Base-by-base conservation (phyloP, 2,113 vertebrate species). In the Peromyscus leucopus region DNA sequence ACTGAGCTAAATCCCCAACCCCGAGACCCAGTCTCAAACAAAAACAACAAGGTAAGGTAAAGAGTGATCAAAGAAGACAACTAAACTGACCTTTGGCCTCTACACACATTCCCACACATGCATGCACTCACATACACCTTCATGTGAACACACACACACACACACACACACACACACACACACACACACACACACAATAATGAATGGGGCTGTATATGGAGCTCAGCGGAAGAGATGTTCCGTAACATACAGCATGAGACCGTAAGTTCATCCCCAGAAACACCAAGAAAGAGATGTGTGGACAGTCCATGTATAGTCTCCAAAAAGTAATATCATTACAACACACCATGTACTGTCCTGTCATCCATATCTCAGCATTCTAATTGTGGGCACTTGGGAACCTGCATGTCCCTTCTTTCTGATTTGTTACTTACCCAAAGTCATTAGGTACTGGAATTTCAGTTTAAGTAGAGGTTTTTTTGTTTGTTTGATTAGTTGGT, bases 341-440 rank as follows among this genome's bases (percentile, higher is more conserved):
- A 80, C 88, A 75, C 39, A 79, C 55, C 5, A 39, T 10, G 36
- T 8, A 71, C 86, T 95, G 87, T 91, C 42, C 86, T 95, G 87
- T 91, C 42, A 89, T 36, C 15, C 63, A 90, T 86, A 83, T 61
- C 74, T 89, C 94, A 87, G 82, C 80, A 91, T n/a, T 72, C 7
- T 71, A 84, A 63, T 12, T 69, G 13, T 39, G 26, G 71, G 39
- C 89, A 22, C 89, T 59, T 89, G 11, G 61, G 82, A 93, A 95
- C 13, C 22, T 75, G 88, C 2, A 88, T 67, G 21, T 72, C 39
- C 91, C 76, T 97, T 85, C 76, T 93, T 90, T 65, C 46, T 42
- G 87, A 65, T 84, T 57, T 97, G 46, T 87, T 89, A 96, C 22
- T 74, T 74, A 94, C 21, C 33, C 88, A 96, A 90, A n/a, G 75